Percentiles rank a stretch among this genome's conserved stretches.
Evolutionary conservation across 2,113 vertebrate genomes (phyloP).

Genomic region (Thalassarche chlororhynchos): DNA sequence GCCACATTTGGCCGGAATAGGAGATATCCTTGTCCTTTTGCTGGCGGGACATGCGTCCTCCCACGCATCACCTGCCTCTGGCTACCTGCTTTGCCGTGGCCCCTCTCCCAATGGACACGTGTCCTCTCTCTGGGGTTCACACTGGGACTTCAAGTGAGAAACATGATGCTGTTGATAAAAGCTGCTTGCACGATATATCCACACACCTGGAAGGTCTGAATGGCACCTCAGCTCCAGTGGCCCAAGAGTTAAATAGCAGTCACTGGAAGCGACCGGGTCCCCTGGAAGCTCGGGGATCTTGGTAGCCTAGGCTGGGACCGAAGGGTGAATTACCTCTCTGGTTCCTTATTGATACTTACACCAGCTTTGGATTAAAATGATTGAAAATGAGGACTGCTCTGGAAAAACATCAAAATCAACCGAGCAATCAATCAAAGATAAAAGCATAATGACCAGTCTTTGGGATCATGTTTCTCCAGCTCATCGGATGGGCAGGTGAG

Average conservation of each 20-base stretch:
- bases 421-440: neutral
- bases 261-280: neutral
- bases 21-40: neutral
- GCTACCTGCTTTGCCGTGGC: neutral
- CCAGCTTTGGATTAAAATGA: neutral
- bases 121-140: neutral
- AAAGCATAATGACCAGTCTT: fast-evolving
- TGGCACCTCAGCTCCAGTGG: neutral
- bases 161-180: neutral
- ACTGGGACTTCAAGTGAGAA: neutral
- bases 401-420: neutral
- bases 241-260: neutral
- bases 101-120: neutral
- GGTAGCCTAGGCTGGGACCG: neutral
- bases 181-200: fast-evolving
- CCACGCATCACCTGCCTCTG: neutral
- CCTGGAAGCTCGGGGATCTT: neutral
- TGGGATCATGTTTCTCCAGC: neutral
- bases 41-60: neutral
- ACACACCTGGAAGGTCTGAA: neutral
- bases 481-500: neutral
- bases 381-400: neutral
- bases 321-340: neutral
- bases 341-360: neutral
- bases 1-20: neutral